Base-by-base conservation (phyloP, 2,888 invertebrate genomes). In the Hirudinaria manillensis region DNA sequence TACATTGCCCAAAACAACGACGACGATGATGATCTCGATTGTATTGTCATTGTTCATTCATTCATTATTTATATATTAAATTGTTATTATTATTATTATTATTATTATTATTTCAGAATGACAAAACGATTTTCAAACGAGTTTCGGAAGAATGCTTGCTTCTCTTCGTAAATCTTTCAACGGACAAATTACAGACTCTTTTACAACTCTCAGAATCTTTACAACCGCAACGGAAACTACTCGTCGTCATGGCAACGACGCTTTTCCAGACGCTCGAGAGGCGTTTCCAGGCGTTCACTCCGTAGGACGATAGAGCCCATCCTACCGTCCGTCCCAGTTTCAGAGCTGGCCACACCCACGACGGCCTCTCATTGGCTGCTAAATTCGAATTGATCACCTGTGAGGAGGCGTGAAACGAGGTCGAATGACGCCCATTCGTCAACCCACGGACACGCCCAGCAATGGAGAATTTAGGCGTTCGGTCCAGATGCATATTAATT, bases 351-450 rank as follows among this genome's bases (percentile, higher is more conserved):
- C 61, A 24, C 61, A 27, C 61, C 61, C 61, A 61, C 29, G 45
- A 45, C 61, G 24, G 61, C 10, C 61, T 61, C 61, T 61, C 61
- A 61, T 61, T 61, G 61, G 61, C 29, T 61, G 61, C 61, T 29
- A 61, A 61, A 61, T 61, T 61, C 61, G 29, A 61, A 61, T 61
- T 61, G 61, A 61, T 61, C 61, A 61, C 61, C 61, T 61, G 61
- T 61, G 61, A 61, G 61, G 61, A 61, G 61, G 61, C 61, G 61
- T 24, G 61, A 61, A 61, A 27, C 24, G 61, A 61, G 61, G 61
- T 29, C 61, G 61, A 29, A 61, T 61, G 61, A 61, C 61, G 61
- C 61, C 61, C 61, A 61, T 61, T 61, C 61, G 61, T 61, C 61
- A 61, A 61, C 24, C 61, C 61, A 2, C 61, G 24, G 61, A 24